Percentiles rank a stretch among this genome's conserved stretches.
These are phyloP conservation scores for Acrocephalus kingi DNA, from an alignment of 2,113 vertebrate genomes.

Conservation along the genomic window DNA sequence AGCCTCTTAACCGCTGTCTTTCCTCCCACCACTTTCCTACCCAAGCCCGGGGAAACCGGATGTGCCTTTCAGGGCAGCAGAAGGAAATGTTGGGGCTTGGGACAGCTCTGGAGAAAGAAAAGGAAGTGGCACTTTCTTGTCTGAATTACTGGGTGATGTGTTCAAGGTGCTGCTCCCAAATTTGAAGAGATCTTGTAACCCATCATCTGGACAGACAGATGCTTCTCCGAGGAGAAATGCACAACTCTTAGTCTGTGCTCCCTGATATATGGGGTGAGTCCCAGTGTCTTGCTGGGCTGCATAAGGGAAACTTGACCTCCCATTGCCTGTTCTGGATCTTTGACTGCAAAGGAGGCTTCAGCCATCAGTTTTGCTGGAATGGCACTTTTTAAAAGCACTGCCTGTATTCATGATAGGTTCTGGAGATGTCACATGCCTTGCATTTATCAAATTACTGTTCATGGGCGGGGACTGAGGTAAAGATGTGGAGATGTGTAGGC, in stretches of 20 bases:
- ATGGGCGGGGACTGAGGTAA: background rate
- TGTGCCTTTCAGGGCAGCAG: background rate
- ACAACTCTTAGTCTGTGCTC: background rate
- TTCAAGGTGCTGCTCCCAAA: background rate
- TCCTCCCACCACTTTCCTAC: background rate
- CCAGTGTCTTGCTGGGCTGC: background rate
- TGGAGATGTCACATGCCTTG: background rate
- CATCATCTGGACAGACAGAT: background rate
- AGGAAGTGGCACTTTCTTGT: background rate
- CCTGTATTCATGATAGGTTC: background rate
- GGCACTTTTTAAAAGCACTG: background rate
- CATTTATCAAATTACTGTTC: background rate
- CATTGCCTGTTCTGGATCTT: background rate
- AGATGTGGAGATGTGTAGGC: background rate
- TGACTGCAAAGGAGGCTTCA: background rate
- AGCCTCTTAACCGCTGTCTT: slow-evolving; percentile 20
- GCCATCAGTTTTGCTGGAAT: background rate
- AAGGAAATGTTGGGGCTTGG: background rate
- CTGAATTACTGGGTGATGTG: background rate
- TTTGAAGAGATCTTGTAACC: background rate
- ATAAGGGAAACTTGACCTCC: background rate
- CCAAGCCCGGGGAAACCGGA: background rate
- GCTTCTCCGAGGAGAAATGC: background rate
- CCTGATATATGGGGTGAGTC: background rate
- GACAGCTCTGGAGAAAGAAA: background rate